phyloP scores from a whole-genome alignment of 2,888 invertebrate genomes.

The Carpatolechia fugitivella region DNA sequence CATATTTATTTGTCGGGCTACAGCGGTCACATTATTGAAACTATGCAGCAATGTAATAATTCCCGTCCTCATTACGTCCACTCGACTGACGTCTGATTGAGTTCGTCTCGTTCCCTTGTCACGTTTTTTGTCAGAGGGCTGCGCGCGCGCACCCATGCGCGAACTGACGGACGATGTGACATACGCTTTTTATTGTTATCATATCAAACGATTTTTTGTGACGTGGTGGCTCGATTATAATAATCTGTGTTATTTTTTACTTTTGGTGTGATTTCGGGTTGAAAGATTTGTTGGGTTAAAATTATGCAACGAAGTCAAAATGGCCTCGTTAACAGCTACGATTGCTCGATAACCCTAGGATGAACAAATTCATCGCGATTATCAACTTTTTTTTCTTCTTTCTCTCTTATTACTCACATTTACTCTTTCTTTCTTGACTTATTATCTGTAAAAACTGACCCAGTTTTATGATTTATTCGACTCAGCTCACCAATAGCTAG shows the following conservation, averaged over 20 bases:
- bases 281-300: not conserved
- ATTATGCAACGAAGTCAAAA: not conserved
- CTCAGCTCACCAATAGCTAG: too few species aligned
- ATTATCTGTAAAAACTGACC: too few species aligned
- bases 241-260: not conserved
- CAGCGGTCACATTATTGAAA: too few species aligned
- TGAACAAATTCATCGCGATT: too few species aligned
- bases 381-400: too few species aligned
- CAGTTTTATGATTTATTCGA: too few species aligned
- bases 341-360: too few species aligned
- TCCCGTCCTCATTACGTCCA: constrained; percentile 6
- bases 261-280: not conserved
- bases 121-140: constrained; percentile 9
- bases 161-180: constrained; percentile 30
- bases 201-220: constrained; percentile 2
- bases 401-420: too few species aligned
- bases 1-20: too few species aligned
- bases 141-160: constrained; percentile 43
- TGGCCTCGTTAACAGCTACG: too few species aligned
- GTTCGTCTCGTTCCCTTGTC: not conserved
- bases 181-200: constrained; percentile 23
- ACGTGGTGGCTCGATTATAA: not conserved
- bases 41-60: not conserved
- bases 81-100: constrained; percentile 2
- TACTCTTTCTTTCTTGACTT: too few species aligned